Evolutionary conservation across 2,888 invertebrate genomes (phyloP).

Genomic region (Caradrina clavipalpis): DNA sequence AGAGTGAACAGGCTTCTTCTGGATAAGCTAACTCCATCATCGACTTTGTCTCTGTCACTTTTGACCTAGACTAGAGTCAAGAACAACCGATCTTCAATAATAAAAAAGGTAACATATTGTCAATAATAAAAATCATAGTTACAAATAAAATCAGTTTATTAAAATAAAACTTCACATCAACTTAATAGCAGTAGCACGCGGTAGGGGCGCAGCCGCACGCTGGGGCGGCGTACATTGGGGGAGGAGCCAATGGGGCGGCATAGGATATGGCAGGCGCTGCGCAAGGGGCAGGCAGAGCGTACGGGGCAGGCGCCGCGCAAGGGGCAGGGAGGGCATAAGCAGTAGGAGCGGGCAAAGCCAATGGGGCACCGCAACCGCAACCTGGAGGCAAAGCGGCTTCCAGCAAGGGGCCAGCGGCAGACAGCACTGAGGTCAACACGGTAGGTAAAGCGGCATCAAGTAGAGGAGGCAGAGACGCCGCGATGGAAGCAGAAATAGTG

Average conservation of each 20-base stretch:
- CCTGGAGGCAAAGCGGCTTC: conserved; percentile 65
- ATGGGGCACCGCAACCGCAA: conserved; percentile 26
- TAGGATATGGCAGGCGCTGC: conserved; percentile 22
- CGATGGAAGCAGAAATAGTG: conserved; percentile 66
- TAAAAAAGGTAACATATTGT: no score
- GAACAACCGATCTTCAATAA: no score
- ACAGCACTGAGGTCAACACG: conserved; percentile 73
- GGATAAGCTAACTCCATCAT: no score
- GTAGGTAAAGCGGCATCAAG: conserved; percentile 75
- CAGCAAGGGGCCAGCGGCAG: conserved; percentile 73
- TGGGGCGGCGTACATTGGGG: conserved; percentile 53
- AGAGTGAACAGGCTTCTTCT: no score
- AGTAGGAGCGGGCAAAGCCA: conserved; percentile 24
- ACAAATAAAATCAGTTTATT: conserved; percentile 10
- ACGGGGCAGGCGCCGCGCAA: background rate
- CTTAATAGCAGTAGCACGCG: conserved; percentile 30
- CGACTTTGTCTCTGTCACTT: no score
- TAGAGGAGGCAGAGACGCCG: conserved; percentile 67
- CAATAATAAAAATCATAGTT: conserved; percentile 2
- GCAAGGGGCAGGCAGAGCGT: conserved; percentile 41
- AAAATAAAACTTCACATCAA: conserved; percentile 12
- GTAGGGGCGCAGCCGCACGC: conserved; percentile 39
- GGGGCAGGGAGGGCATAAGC: conserved; percentile 35
- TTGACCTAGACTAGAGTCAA: no score
- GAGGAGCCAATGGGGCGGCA: conserved; percentile 37